Percentiles rank a stretch among this genome's conserved stretches.
phyloP scores from a whole-genome alignment of 2,113 vertebrate genomes.

The Myxocyprinus asiaticus region DNA sequence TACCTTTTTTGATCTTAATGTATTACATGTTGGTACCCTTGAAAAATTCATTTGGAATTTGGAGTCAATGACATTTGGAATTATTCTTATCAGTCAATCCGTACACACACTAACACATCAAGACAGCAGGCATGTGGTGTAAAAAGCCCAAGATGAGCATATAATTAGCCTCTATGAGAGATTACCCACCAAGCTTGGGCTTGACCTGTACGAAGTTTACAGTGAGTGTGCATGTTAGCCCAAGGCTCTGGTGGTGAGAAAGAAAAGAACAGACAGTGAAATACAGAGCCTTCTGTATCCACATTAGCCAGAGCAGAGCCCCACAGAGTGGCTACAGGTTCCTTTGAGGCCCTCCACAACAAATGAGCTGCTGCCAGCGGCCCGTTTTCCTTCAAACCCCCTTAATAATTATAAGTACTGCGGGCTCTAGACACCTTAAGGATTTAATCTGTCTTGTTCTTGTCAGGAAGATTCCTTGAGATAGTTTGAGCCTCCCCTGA shows the following conservation, averaged over 20 bases:
- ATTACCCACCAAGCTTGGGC: conserved; percentile 33
- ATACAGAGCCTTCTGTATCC: conserved; percentile 36
- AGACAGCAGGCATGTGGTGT: conserved; percentile 72
- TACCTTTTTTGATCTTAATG: conserved; percentile 12
- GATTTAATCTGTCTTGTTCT: conserved; percentile 76
- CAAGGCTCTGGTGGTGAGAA: conserved; percentile 46
- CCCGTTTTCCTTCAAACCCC: conserved; percentile 52
- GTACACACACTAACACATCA: conserved; percentile 69
- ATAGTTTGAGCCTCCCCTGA: too few species aligned
- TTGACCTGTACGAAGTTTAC: conserved; percentile 61
- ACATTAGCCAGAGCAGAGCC: conserved; percentile 48
- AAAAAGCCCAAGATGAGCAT: conserved; percentile 46
- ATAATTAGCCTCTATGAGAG: conserved; percentile 51
- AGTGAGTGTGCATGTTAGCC: conserved; percentile 50
- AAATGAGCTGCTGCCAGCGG: conserved; percentile 40
- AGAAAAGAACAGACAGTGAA: conserved; percentile 46
- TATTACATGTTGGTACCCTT: conserved; percentile 68
- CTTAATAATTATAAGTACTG: conserved; percentile 72
- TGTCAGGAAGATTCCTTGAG: conserved; percentile 66
- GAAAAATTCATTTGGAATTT: too few species aligned
- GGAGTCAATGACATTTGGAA: conserved; percentile 72
- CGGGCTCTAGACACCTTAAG: conserved; percentile 75
- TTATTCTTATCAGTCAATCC: conserved; percentile 76
- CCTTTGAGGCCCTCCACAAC: conserved; percentile 27
- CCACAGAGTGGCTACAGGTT: conserved; percentile 48